These are phyloP conservation scores for Timema cristinae DNA, from an alignment of 2,888 invertebrate species.

Conservation along the genomic window DNA sequence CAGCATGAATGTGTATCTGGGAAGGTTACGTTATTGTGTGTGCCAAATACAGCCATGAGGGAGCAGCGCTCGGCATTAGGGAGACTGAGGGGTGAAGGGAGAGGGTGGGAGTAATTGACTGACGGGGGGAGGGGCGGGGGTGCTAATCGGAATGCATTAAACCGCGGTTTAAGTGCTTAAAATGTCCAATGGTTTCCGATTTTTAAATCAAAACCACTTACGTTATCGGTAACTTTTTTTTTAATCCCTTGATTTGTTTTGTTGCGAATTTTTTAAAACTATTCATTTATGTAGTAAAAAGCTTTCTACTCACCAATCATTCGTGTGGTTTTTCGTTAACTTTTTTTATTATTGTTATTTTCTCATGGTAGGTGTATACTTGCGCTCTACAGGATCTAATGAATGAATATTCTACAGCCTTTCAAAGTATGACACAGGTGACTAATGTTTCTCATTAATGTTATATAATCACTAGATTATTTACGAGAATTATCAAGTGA, in stretches of 20 bases:
- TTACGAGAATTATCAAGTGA: no score
- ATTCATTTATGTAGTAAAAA: neutral
- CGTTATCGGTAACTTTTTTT: slow-evolving; percentile 14
- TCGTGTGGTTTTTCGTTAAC: neutral
- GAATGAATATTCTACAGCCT: no score
- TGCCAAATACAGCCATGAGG: no score
- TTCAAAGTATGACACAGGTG: no score
- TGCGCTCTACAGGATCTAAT: no score
- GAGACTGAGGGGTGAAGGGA: neutral
- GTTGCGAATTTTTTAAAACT: neutral
- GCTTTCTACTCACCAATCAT: slow-evolving; percentile 13
- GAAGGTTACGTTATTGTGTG: no score
- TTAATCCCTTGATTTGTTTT: neutral
- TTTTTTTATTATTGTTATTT: no score
- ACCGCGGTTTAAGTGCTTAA: slow-evolving; percentile 14
- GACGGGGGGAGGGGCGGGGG: neutral
- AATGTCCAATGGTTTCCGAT: slow-evolving; percentile 11
- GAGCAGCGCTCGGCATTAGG: no score
- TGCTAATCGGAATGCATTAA: slow-evolving; percentile 14
- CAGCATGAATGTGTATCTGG: no score
- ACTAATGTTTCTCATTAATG: no score
- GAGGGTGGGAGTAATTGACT: slow-evolving; percentile 9
- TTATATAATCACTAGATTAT: no score
- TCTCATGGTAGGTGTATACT: no score
- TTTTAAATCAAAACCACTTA: slow-evolving; percentile 16